Evolutionary conservation across 2,888 invertebrate species (phyloP).

Genomic region (Catocala sponsa): DNA sequence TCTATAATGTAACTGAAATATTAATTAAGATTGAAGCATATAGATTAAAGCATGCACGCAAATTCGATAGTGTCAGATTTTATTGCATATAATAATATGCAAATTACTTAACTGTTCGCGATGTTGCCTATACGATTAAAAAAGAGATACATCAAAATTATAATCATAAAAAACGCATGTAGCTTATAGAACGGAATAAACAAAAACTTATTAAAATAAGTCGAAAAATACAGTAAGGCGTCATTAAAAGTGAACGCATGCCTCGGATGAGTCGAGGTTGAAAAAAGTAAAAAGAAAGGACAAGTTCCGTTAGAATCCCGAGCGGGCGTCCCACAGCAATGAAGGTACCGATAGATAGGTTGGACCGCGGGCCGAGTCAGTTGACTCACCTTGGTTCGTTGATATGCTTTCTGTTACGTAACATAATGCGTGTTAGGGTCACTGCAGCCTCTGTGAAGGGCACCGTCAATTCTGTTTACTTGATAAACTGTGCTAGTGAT

Average conservation of each 20-base stretch:
- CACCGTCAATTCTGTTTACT: neutral
- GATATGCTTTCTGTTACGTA: constrained; percentile 42
- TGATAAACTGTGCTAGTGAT: too few relatives aligned
- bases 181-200: neutral
- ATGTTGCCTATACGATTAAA: neutral
- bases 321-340: constrained; percentile 64
- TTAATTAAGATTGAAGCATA: neutral
- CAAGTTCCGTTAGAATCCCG: constrained; percentile 81
- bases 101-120: constrained; percentile 12
- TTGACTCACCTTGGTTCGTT: constrained; percentile 25
- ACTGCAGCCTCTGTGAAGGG: neutral
- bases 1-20: neutral
- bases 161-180: neutral
- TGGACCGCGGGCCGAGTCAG: constrained; percentile 25
- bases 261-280: constrained; percentile 65
- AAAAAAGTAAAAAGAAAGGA: constrained; percentile 80
- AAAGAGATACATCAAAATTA: neutral
- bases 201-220: constrained; percentile 13
- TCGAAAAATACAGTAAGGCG: constrained; percentile 44
- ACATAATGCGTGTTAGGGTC: constrained; percentile 23
- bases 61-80: neutral
- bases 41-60: neutral
- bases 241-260: constrained; percentile 85
- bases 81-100: constrained; percentile 7
- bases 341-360: constrained; percentile 46